These are phyloP conservation scores for Hypothenemus hampei DNA, from an alignment of 1,140 invertebrate species.

Conservation along the genomic window DNA sequence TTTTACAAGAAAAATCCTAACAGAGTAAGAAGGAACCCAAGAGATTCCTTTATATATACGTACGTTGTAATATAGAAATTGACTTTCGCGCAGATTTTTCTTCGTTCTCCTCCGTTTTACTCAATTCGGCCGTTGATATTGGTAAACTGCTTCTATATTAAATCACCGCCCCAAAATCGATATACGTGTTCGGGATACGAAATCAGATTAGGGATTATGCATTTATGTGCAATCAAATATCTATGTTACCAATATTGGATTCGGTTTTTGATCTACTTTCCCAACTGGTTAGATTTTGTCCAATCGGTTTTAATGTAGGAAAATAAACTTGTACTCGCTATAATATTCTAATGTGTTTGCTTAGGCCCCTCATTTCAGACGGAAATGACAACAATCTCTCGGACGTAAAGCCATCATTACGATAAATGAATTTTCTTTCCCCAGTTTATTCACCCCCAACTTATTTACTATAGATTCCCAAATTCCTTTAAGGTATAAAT, in stretches of 20 bases:
- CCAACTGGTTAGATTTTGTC: too few species aligned
- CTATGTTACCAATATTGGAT: not conserved
- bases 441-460: too few species aligned
- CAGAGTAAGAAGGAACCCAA: constrained; percentile 45
- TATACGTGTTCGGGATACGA: constrained; percentile 13
- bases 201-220: constrained; percentile 5
- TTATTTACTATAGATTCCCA: too few species aligned
- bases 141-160: constrained; percentile 32
- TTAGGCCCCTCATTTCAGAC: too few species aligned
- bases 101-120: constrained; percentile 40
- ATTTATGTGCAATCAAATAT: constrained; percentile 8
- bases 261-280: constrained; percentile 1
- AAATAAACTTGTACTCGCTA: too few species aligned
- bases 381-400: too few species aligned
- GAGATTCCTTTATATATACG: constrained; percentile 39
- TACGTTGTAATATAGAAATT: constrained; percentile 38
- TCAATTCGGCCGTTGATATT: constrained; percentile 45
- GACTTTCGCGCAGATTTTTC: constrained; percentile 26
- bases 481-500: too few species aligned
- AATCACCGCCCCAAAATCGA: constrained; percentile 13
- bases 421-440: too few species aligned
- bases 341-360: too few species aligned
- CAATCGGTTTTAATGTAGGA: too few species aligned
- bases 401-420: too few species aligned
- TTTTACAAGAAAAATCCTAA: constrained; percentile 48